Conservation (phyloP, 2,113 vertebrate species). For the Perognathus longimembris region DNA sequence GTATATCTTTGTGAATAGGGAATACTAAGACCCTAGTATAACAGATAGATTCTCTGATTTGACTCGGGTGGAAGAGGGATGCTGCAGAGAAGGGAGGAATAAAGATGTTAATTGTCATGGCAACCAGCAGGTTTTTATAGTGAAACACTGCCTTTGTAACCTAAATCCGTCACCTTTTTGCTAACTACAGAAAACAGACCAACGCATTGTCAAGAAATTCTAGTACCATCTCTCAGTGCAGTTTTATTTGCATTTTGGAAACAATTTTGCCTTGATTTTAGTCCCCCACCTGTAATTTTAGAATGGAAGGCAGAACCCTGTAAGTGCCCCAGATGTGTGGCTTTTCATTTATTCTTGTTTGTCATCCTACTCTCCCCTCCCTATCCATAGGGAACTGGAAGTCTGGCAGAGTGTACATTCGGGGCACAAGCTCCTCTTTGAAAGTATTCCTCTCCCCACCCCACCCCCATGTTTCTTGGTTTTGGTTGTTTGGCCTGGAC, state of each 20-base stretch:
- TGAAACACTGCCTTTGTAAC: conserved; percentile 75
- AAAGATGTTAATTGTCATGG: conserved; percentile 69
- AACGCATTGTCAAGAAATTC: conserved; percentile 39
- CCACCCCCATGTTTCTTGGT: too few species aligned
- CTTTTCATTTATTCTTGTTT: background rate
- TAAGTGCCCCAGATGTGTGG: background rate
- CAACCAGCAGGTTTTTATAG: conserved; percentile 75
- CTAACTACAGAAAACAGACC: conserved; percentile 61
- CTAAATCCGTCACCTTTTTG: conserved; percentile 67
- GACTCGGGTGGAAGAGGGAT: conserved; percentile 55
- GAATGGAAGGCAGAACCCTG: background rate
- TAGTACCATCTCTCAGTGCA: conserved; percentile 34
- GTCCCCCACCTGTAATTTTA: conserved; percentile 25
- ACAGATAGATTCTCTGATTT: conserved; percentile 43
- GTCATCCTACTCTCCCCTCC: too few species aligned
- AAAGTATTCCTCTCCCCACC: background rate
- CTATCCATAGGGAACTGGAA: background rate
- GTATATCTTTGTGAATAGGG: background rate
- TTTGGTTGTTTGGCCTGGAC: background rate
- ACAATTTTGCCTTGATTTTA: background rate
- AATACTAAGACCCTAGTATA: background rate
- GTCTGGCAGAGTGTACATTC: background rate
- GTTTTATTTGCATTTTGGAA: conserved; percentile 57
- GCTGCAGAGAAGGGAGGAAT: conserved; percentile 43
- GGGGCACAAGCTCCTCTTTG: background rate